Evolutionary conservation across 2,113 vertebrate genomes (phyloP), one percentile per base, ranked within the genome.

Genomic region (Apistogramma diplotaenia): DNA sequence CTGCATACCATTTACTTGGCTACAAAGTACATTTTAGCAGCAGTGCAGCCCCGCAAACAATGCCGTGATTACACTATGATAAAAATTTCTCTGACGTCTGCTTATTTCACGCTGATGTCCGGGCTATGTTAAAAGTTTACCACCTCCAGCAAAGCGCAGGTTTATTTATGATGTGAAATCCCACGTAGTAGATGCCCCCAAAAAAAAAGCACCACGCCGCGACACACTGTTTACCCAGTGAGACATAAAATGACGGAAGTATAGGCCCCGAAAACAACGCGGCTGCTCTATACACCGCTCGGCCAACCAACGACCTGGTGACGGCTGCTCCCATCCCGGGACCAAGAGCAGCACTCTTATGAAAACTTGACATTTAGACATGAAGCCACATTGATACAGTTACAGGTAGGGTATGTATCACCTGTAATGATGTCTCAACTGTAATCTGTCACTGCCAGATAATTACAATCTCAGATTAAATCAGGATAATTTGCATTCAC

Each of bases 1-100:
- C 84, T 88, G 89, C 87, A 85, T 76, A 85, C 74, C 76, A 23
- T 85, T 25, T 53, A 57, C 61, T 9, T 19, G 10, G 40, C 56
- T 21, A 86, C 79, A 76, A 73, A 55, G 37, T 67, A 23, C 7
- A 70, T 51, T 4, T 35, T 16, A 49, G 35, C 72, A 35, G 58
- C 84, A 2, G 15, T 57, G 33, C 35, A 62, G 81, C 49, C 53
- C 74, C 55, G 58, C 71, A 78, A 89, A 86, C 65, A 74, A 78
- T 54, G 57, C 72, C 55, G 61, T 23, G 84, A 78, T 80, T 86
- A 80, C 82, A 88, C 85, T 72, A 78, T 85, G 70, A 86, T 85
- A 84, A 57, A 57, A 85, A 73, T 79, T 37, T 90, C 89, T 89
- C 73, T 93, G 93, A 93, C 94, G 94, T 94, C 92, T 87, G 86